Conservation (phyloP, 2,888 invertebrate species). For the Drosophila eohydei region DNA sequence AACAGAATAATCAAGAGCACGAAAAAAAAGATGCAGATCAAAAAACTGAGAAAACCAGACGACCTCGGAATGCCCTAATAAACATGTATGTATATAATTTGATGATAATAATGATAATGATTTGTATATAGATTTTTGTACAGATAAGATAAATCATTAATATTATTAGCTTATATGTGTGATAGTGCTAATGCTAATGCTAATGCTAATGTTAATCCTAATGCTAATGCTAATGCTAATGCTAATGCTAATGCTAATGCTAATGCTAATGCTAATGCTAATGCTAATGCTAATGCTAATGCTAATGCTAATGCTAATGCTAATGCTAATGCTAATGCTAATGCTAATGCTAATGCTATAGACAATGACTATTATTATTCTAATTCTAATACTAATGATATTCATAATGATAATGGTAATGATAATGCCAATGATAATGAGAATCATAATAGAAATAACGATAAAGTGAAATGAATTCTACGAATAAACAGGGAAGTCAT, state of each 20-base stretch:
- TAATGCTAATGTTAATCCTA: neutral
- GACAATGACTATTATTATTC: no score
- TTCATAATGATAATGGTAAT: no score
- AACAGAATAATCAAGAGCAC: conserved; percentile 45
- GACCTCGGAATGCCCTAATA: neutral
- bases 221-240: neutral
- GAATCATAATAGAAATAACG: neutral
- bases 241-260: neutral
- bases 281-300: no score
- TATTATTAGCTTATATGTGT: no score
- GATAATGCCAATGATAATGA: neutral
- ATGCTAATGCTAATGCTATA: neutral
- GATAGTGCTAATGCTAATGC: neutral
- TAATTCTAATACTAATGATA: no score
- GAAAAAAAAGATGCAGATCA: conserved; percentile 2
- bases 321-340: neutral
- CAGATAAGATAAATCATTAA: neutral
- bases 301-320: neutral
- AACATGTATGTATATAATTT: neutral
- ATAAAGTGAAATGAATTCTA: no score
- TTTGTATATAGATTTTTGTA: no score
- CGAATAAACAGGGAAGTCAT: no score
- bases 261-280: no score
- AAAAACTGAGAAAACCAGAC: no score
- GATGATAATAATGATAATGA: neutral